phyloP scores from a whole-genome alignment of 2,888 invertebrate genomes.

The Athalia circularis region DNA sequence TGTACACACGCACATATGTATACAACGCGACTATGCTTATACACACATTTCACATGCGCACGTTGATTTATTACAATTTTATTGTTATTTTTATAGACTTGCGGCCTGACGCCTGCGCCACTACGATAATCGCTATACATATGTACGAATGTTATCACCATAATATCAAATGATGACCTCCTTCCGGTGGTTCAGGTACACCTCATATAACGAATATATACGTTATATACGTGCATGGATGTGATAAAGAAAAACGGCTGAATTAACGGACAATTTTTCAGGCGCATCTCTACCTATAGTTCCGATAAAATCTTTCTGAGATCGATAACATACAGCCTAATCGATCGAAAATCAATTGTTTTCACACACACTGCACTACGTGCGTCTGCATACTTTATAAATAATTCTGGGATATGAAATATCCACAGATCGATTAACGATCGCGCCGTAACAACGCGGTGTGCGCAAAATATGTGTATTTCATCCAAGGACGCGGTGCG shows the following conservation, averaged over 20 bases:
- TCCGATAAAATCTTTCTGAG: too few relatives aligned
- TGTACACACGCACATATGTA: too few relatives aligned
- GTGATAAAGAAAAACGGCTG: background rate
- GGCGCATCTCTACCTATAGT: too few relatives aligned
- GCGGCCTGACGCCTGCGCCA: slow-evolving; percentile 34
- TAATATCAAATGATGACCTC: slow-evolving; percentile 46
- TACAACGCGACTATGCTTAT: background rate
- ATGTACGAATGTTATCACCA: slow-evolving; percentile 17
- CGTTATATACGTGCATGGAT: background rate
- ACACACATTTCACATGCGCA: background rate
- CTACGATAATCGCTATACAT: background rate
- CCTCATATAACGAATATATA: background rate
- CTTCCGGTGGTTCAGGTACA: slow-evolving; percentile 45
- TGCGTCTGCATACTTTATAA: too few relatives aligned
- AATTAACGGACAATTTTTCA: background rate
- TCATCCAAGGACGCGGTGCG: slow-evolving; percentile 18
- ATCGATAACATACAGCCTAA: too few relatives aligned
- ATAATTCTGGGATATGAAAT: background rate
- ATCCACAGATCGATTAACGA: background rate
- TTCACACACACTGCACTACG: too few relatives aligned
- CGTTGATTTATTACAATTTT: slow-evolving; percentile 43
- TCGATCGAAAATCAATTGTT: too few relatives aligned
- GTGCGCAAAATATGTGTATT: slow-evolving; percentile 21
- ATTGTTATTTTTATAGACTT: slow-evolving; percentile 41
- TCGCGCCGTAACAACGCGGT: background rate